Conservation (phyloP, 1,140 invertebrate species). For the Galleria mellonella region DNA sequence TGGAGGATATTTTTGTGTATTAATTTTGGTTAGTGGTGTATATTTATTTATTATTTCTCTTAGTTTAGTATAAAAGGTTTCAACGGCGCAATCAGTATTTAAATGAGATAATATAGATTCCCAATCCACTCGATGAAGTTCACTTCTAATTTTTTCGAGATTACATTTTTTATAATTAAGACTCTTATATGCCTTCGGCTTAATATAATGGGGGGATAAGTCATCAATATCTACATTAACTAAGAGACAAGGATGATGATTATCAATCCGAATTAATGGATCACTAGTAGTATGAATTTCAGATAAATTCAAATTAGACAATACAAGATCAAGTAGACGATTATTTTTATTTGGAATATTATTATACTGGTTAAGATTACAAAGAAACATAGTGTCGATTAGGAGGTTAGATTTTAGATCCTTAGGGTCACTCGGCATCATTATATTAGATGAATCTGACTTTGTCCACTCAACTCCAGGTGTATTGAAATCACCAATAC, state of each 20-base stretch:
- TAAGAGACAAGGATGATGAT: neutral
- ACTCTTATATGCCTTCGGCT: neutral
- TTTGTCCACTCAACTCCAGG: neutral
- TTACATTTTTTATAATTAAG: conserved; percentile 1
- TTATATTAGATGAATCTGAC: neutral
- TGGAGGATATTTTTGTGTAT: neutral
- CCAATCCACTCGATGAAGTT: neutral
- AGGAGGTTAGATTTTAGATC: neutral
- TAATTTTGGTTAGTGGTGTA: neutral
- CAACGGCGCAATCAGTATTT: neutral
- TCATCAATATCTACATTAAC: neutral
- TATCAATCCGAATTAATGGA: neutral
- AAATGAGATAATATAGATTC: neutral
- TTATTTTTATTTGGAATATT: neutral
- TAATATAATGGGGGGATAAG: neutral
- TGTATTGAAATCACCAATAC: too few relatives aligned
- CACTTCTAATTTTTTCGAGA: neutral
- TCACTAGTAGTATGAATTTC: neutral
- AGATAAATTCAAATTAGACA: too few relatives aligned
- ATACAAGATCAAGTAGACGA: neutral
- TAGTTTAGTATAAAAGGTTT: neutral
- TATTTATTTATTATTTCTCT: neutral
- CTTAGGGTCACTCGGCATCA: neutral
- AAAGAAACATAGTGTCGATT: neutral
- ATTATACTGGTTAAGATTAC: neutral